These are phyloP conservation scores for Haplotaxodon microlepis DNA, from an alignment of 2,113 vertebrate genomes.

Conservation along the genomic window DNA sequence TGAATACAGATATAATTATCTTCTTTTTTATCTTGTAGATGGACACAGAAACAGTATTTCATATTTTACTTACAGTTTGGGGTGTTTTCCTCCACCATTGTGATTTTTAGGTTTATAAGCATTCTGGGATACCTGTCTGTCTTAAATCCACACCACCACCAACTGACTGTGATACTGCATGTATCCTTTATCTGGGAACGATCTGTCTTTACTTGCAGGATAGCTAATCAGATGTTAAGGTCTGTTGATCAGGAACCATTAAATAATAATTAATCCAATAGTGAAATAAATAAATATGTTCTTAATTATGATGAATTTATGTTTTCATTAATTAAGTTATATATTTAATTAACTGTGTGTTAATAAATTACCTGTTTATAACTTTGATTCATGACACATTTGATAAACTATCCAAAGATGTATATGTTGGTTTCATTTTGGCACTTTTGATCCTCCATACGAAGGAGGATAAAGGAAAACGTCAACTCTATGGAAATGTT, in stretches of 20 bases:
- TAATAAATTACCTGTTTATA: neutral
- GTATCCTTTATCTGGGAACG: neutral
- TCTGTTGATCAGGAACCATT: neutral
- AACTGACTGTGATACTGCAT: neutral
- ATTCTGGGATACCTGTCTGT: neutral
- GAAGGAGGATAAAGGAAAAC: rapidly evolving
- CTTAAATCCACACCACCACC: neutral
- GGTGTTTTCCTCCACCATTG: neutral
- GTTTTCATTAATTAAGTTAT: neutral
- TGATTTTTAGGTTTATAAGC: neutral
- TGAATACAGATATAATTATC: neutral
- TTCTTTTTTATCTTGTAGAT: neutral
- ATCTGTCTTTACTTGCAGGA: neutral
- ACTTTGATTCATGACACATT: neutral
- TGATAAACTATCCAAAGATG: neutral
- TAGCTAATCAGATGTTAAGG: neutral
- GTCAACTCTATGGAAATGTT: neutral
- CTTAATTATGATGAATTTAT: neutral
- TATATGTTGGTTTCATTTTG: neutral
- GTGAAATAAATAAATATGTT: neutral
- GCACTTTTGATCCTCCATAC: neutral
- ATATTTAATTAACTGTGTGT: neutral
- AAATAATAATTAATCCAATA: neutral
- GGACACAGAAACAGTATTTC: neutral
- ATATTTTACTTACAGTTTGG: neutral